A percentile compares a stretch with the other conserved stretches of the same genome.
These are phyloP conservation scores for Tetramorium parvispinum DNA, from an alignment of 1,140 invertebrate genomes.

Conservation along the genomic window DNA sequence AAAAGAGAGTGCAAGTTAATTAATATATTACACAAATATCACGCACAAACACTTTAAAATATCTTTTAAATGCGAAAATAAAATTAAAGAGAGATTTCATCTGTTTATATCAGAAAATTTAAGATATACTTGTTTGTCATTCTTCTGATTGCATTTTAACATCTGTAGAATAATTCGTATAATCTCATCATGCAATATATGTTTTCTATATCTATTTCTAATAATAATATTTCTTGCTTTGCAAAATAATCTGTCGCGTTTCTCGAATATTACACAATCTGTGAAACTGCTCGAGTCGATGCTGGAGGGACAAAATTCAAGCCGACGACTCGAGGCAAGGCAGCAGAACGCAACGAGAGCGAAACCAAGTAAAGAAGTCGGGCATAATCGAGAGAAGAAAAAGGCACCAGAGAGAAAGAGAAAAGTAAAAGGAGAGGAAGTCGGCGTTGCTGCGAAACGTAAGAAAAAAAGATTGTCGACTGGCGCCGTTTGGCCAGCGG, in stretches of 20 bases:
- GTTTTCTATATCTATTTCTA: background rate
- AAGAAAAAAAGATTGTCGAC: constrained; percentile 66
- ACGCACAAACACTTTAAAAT: background rate
- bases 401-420: constrained; percentile 45
- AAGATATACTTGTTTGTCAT: background rate
- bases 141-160: background rate
- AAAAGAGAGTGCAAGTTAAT: background rate
- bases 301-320: constrained; percentile 11
- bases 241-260: background rate
- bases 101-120: background rate
- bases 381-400: constrained; percentile 47
- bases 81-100: background rate
- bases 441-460: constrained; percentile 56
- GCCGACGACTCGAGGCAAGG: constrained; percentile 16
- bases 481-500: constrained; percentile 64
- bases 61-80: background rate
- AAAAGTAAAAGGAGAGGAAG: constrained; percentile 32
- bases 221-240: background rate
- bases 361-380: constrained; percentile 6
- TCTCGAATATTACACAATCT: constrained; percentile 4
- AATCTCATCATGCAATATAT: background rate
- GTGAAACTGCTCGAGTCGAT: background rate
- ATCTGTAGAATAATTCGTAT: background rate
- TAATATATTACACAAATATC: background rate
- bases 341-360: constrained; percentile 37